A percentile compares a stretch with the other conserved stretches of the same genome.
Evolutionary conservation across 2,888 invertebrate species (phyloP).

Genomic region (Masnerella sp.): DNA sequence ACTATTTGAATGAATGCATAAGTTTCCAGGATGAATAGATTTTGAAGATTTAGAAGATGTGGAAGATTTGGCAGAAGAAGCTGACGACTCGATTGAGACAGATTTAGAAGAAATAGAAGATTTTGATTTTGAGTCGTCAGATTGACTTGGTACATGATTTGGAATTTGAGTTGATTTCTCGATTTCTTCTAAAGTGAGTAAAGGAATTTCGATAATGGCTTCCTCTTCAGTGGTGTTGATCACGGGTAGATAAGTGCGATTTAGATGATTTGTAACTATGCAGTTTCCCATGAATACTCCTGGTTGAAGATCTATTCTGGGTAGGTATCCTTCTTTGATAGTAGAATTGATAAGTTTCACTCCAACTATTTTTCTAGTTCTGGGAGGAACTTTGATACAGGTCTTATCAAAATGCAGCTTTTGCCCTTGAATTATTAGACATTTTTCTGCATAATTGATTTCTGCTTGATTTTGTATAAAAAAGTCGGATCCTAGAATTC

Average conservation of each 20-base stretch:
- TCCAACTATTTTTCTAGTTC: neutral
- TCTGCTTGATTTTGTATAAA: neutral
- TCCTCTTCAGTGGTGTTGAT: neutral
- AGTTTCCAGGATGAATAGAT: too few species aligned
- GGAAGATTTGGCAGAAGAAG: too few species aligned
- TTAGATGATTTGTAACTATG: neutral
- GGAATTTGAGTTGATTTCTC: neutral
- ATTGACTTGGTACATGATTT: too few species aligned
- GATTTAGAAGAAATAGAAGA: too few species aligned
- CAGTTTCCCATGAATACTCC: conserved; percentile 8
- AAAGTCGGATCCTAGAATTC: conserved; percentile 10
- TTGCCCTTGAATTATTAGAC: neutral
- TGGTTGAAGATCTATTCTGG: neutral
- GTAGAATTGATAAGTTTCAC: neutral
- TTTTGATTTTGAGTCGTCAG: too few species aligned
- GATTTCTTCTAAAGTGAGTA: too few species aligned
- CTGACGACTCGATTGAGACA: too few species aligned
- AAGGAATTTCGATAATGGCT: neutral
- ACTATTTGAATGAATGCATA: too few species aligned
- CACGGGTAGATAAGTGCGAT: neutral
- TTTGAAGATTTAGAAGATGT: too few species aligned
- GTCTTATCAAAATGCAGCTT: neutral
- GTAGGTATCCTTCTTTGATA: neutral
- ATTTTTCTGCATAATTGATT: conserved; percentile 18
- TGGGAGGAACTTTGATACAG: neutral